phyloP scores from a whole-genome alignment of 1,140 invertebrate genomes.

The Teleogryllus occipitalis region DNA sequence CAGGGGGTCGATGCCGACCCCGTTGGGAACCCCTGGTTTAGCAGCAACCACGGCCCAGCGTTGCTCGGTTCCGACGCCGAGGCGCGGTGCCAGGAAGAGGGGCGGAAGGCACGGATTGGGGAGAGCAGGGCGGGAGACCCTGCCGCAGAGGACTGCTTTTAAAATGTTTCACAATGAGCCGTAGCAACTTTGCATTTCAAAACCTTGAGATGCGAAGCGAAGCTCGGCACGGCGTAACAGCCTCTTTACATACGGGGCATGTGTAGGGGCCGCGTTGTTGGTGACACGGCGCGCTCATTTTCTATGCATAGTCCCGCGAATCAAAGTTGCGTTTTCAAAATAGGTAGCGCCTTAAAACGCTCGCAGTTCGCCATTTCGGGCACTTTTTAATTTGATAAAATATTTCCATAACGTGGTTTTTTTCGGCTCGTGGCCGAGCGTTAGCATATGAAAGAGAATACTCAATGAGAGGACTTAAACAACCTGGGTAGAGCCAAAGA shows the following conservation, averaged over 20 bases:
- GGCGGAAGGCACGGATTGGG: not conserved
- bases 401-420: not conserved
- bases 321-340: not conserved
- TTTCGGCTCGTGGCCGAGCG: not conserved
- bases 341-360: not conserved
- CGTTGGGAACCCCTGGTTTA: too few relatives aligned
- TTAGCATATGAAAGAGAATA: not conserved
- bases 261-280: not conserved
- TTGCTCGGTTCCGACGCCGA: too few relatives aligned
- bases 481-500: not conserved
- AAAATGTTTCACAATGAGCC: slow-evolving; percentile 4
- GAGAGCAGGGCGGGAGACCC: not conserved
- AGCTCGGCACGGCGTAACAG: not conserved
- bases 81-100: not conserved
- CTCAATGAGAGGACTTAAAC: not conserved
- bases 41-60: too few relatives aligned
- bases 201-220: not conserved
- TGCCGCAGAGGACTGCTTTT: not conserved
- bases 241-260: not conserved
- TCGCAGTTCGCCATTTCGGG: not conserved
- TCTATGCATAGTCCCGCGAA: not conserved
- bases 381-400: slow-evolving; percentile 2
- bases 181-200: not conserved
- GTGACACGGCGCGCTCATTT: not conserved
- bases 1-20: too few relatives aligned